Evolutionary conservation across 2,888 invertebrate species (phyloP).

Genomic region (Drosophila tanythrix): DNA sequence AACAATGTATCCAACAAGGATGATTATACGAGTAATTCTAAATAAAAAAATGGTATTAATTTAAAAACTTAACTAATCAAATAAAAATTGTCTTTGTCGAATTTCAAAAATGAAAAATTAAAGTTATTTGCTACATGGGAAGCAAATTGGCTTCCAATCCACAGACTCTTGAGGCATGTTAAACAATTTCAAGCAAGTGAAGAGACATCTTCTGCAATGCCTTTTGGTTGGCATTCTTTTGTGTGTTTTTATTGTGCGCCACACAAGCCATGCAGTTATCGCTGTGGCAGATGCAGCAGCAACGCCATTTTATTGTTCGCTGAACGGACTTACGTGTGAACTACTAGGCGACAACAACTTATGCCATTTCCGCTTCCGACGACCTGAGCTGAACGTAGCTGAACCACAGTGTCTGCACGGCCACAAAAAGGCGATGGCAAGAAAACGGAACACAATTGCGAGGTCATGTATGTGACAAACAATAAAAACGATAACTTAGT

Average conservation of each 20-base stretch:
- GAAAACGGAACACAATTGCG: slow-evolving; percentile 71
- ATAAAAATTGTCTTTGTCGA: not conserved
- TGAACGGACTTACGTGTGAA: slow-evolving; percentile 76
- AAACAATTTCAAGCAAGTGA: slow-evolving; percentile 1
- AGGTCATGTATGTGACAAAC: slow-evolving; percentile 78
- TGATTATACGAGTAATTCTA: not conserved
- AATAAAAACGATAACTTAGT: slow-evolving; percentile 76
- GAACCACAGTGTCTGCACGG: slow-evolving; percentile 19
- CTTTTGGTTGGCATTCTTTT: slow-evolving; percentile 42
- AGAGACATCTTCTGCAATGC: slow-evolving; percentile 7
- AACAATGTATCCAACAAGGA: not conserved
- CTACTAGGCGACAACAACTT: slow-evolving; percentile 78
- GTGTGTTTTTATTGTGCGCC: slow-evolving; percentile 46
- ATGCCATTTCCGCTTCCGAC: slow-evolving; percentile 80
- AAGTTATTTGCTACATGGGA: not conserved
- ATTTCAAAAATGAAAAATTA: not conserved
- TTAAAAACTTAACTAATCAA: not conserved
- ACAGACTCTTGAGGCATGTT: not conserved
- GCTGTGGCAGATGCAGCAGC: slow-evolving; percentile 18
- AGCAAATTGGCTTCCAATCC: not conserved
- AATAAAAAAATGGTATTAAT: not conserved
- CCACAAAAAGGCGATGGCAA: slow-evolving; percentile 36
- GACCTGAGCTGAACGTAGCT: slow-evolving; percentile 47
- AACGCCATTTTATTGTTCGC: slow-evolving; percentile 68
- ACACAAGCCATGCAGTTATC: slow-evolving; percentile 14